These are phyloP conservation scores for honey bee (Apis mellifera) DNA, from an alignment of 1,140 invertebrate species.

Conservation along the genomic window DNA sequence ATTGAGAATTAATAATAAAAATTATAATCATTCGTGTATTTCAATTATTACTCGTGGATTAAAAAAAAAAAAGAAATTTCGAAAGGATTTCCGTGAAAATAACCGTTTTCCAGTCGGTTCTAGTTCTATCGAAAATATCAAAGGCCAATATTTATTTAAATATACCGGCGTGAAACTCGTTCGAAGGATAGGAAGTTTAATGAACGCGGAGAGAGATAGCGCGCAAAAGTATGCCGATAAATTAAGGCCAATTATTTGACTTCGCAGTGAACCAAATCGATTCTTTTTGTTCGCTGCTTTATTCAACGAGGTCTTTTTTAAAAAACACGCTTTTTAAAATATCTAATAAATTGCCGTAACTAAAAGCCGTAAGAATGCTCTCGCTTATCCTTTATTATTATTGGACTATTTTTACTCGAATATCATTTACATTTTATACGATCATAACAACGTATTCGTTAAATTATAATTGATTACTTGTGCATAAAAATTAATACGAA, in stretches of 20 bases:
- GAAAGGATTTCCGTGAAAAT: too few species aligned
- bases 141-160: conserved; percentile 16
- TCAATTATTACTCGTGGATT: too few species aligned
- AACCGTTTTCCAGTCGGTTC: too few species aligned
- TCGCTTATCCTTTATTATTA: not conserved
- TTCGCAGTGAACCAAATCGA: conserved; percentile 39
- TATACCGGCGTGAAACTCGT: conserved; percentile 4
- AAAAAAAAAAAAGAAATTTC: too few species aligned
- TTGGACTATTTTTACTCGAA: not conserved
- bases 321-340: not conserved
- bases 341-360: not conserved
- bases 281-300: conserved; percentile 16
- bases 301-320: not conserved
- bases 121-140: not conserved
- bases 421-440: not conserved
- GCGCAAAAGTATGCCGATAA: conserved; percentile 27
- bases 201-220: conserved; percentile 23
- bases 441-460: not conserved
- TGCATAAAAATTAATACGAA: not conserved
- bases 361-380: not conserved
- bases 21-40: too few species aligned
- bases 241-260: conserved; percentile 50
- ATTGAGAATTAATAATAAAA: too few species aligned
- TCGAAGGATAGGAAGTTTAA: conserved; percentile 4
- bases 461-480: not conserved